phyloP scores from a whole-genome alignment of 2,113 vertebrate genomes.

The Proteles cristata region DNA sequence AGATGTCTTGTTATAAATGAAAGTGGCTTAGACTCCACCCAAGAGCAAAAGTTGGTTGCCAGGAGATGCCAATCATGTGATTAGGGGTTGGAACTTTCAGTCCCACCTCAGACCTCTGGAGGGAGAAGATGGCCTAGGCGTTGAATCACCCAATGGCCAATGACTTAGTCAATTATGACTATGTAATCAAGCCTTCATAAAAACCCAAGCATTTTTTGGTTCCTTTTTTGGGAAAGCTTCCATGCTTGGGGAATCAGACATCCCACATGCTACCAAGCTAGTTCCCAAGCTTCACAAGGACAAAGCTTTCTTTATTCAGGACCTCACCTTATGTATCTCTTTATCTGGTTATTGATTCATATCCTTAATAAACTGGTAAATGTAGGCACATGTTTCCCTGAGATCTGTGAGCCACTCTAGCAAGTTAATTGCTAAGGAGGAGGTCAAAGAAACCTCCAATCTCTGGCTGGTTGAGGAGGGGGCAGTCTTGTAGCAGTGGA shows the following conservation, averaged over 20 bases:
- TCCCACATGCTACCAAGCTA: background rate
- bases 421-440: background rate
- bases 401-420: background rate
- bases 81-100: background rate
- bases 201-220: background rate
- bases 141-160: background rate
- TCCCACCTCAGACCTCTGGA: background rate
- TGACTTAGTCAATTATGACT: background rate
- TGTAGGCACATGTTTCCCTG: background rate
- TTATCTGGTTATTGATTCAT: background rate
- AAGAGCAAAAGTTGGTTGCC: background rate
- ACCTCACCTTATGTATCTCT: background rate
- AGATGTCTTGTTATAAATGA: background rate
- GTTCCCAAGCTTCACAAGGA: background rate
- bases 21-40: background rate
- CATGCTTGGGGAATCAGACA: background rate
- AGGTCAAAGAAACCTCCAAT: background rate
- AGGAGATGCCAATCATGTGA: background rate
- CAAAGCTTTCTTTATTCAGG: background rate
- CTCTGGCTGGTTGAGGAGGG: background rate
- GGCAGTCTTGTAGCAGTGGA: background rate
- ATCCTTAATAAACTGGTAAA: background rate
- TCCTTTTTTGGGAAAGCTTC: background rate
- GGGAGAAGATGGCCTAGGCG: background rate
- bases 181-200: background rate